Conservation (phyloP, 2,888 invertebrate species). For the Pediacus dermestoides region DNA sequence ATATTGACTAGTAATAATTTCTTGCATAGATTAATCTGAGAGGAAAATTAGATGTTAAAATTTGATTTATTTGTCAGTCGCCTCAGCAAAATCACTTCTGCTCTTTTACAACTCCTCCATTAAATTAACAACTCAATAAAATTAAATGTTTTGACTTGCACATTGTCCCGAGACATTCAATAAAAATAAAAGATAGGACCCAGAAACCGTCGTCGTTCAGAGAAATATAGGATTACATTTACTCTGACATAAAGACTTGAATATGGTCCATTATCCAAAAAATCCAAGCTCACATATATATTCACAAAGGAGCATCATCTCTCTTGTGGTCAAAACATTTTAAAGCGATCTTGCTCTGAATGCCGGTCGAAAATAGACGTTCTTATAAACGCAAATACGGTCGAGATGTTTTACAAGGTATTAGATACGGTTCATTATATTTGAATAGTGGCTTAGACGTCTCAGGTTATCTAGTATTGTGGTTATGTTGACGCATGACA, state of each 20-base stretch:
- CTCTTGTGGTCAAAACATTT: constrained; percentile 49
- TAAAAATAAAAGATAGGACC: neutral
- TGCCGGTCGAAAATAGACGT: constrained; percentile 27
- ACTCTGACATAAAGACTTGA: constrained; percentile 43
- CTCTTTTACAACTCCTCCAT: too few species aligned
- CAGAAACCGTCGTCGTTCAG: constrained; percentile 8
- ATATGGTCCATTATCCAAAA: constrained; percentile 46
- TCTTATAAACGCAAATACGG: constrained; percentile 25
- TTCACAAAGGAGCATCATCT: constrained; percentile 38
- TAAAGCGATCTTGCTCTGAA: constrained; percentile 42
- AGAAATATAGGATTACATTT: constrained; percentile 38
- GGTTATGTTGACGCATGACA: constrained; percentile 39
- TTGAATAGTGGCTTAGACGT: constrained; percentile 40
- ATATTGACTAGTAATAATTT: too few species aligned
- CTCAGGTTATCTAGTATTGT: constrained; percentile 41
- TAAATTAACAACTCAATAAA: constrained; percentile 27
- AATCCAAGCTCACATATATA: constrained; percentile 36
- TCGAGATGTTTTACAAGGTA: constrained; percentile 20
- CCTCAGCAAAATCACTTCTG: too few species aligned
- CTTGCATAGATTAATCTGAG: too few species aligned
- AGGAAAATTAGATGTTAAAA: too few species aligned
- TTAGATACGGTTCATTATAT: constrained; percentile 42
- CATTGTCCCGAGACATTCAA: constrained; percentile 6
- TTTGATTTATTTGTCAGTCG: too few species aligned
- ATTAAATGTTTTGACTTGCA: constrained; percentile 37